phyloP scores from a whole-genome alignment of 35 echinoderm and acorn worm genomes.

The Amphiura filiformis region DNA sequence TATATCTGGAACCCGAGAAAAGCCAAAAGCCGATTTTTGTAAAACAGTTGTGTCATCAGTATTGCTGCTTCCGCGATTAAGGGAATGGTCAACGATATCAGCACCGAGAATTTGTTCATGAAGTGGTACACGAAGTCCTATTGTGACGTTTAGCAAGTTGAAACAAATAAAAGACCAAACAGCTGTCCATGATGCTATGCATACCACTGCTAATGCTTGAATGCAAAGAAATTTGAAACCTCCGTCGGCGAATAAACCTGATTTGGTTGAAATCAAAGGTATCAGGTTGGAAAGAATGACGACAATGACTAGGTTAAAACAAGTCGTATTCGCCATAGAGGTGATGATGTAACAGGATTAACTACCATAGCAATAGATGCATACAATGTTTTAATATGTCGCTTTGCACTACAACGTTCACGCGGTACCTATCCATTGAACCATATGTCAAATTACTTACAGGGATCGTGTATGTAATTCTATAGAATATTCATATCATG shows the following conservation, averaged over 20 bases:
- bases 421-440: too few species aligned
- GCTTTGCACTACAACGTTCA: too few species aligned
- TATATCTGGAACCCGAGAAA: background rate
- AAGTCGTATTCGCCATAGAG: too few species aligned
- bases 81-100: slow-evolving; percentile 82
- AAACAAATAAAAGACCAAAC: slow-evolving; percentile 54
- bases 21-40: slow-evolving; percentile 22
- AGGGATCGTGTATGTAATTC: too few species aligned
- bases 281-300: background rate
- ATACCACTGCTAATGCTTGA: slow-evolving; percentile 52
- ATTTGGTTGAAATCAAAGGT: background rate
- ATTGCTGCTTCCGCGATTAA: slow-evolving; percentile 23
- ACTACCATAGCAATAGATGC: too few species aligned
- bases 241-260: slow-evolving; percentile 82
- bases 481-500: too few species aligned
- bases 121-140: slow-evolving; percentile 82
- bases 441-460: too few species aligned
- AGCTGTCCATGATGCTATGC: slow-evolving; percentile 58
- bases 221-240: slow-evolving; percentile 76
- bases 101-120: slow-evolving; percentile 91
- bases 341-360: too few species aligned
- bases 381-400: too few species aligned
- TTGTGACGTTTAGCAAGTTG: slow-evolving; percentile 51
- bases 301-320: too few species aligned
- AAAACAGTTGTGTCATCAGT: background rate